Base-by-base conservation (phyloP, 2,888 invertebrate genomes). In the Clepsis dumicolana region DNA sequence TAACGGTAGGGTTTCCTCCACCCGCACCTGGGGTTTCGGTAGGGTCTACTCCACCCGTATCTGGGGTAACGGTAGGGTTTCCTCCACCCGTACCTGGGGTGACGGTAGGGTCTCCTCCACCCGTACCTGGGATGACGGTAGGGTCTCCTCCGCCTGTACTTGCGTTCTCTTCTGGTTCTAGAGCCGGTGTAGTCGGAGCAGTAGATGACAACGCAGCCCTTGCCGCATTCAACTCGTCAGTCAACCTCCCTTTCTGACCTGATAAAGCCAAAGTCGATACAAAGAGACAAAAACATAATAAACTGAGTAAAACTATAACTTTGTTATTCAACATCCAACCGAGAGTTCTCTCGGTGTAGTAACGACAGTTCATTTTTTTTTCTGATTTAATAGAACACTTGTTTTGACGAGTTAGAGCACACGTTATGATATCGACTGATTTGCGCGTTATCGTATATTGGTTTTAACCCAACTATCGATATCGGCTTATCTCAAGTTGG, bases 251-350 rank as follows among this genome's bases (percentile, higher is more conserved):
- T 44, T 78, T 89, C 65, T 93, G 91, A 18, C 85, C 86, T 4
- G 90, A 81, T 12, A 93, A 56, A 0, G 82, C 83, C 65, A 88
- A 77, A 0, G 90, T 90, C 0, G 93, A 91, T 0, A 93, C 88
- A 41, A 93, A 88, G 4, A 91, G 74, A 60, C 81, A 86, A 66
- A 93, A 93, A 0, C 86, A 87, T 1, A 93, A 71, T 4, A 89
- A 65, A 35, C 82, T 77, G 1, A 93, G 77, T 1, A 93, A 77
- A 3, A 93, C 91, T 50, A 93, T 91, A 0, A 86, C 69, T 77
- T 93, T 93, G 71, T 93, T 93, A 48, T 91, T 86, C 50, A 88
- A 44, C 79, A 86, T 85, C 93, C 93, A 93, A 1, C 74, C 83
- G 2, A 88, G 32, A 0, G 80, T 79, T 41, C 80, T 78, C 24